These are phyloP conservation scores for Okapia johnstoni DNA, from an alignment of 2,113 vertebrate genomes.

Conservation along the genomic window DNA sequence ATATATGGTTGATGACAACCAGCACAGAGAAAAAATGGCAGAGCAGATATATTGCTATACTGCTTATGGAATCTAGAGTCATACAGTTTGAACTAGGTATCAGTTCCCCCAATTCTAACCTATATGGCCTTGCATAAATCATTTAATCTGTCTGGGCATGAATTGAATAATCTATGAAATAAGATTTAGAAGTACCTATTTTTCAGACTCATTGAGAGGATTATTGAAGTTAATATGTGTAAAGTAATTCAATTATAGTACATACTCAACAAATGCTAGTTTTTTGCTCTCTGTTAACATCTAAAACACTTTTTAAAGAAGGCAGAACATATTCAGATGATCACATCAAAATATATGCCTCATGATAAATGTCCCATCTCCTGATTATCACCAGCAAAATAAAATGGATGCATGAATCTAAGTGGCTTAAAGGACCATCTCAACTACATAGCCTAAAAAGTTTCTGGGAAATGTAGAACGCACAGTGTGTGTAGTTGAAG, in stretches of 20 bases:
- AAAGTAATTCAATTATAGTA: neutral
- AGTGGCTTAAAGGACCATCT: neutral
- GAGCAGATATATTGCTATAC: neutral
- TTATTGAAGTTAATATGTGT: neutral
- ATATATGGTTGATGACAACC: neutral
- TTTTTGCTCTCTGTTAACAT: neutral
- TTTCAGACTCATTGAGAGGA: neutral
- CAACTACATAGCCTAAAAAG: neutral
- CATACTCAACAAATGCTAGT: neutral
- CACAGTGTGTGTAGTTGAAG: neutral
- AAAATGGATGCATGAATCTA: neutral
- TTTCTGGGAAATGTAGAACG: neutral
- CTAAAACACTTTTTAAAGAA: neutral
- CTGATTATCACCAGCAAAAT: constrained; percentile 25
- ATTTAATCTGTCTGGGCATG: neutral
- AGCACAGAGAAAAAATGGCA: neutral
- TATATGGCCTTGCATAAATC: neutral
- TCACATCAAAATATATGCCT: neutral
- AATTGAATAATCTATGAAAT: neutral
- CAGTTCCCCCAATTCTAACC: neutral
- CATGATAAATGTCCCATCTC: neutral
- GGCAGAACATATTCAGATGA: neutral
- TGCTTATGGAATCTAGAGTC: neutral
- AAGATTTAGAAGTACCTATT: neutral
- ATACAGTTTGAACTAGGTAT: neutral